These are phyloP conservation scores for Pediacus dermestoides DNA, from an alignment of 2,888 invertebrate genomes.

Conservation along the genomic window DNA sequence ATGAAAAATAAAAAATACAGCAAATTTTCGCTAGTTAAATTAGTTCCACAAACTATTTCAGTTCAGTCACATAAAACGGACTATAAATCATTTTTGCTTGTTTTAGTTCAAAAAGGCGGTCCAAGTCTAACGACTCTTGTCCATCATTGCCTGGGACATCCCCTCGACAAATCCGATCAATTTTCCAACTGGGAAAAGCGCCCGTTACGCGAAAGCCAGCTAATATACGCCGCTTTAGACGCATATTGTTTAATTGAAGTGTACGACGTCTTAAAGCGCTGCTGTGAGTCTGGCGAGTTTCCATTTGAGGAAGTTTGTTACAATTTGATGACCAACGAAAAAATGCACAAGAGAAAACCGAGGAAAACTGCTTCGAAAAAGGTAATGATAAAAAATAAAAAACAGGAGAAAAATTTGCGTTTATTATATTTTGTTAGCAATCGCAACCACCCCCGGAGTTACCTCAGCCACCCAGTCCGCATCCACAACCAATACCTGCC, in stretches of 20 bases:
- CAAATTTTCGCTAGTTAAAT: not conserved
- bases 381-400: conserved; percentile 20
- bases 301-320: conserved; percentile 63
- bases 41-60: not conserved
- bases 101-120: conserved; percentile 51
- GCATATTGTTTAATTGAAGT: conserved; percentile 82
- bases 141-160: conserved; percentile 69
- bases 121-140: conserved; percentile 72
- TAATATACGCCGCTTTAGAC: conserved; percentile 83
- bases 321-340: conserved; percentile 56
- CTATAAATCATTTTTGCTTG: not conserved
- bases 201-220: conserved; percentile 73
- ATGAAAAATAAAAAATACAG: too few relatives aligned
- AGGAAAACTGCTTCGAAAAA: conserved; percentile 47
- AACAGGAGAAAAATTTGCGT: too few relatives aligned
- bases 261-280: conserved; percentile 61
- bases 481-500: conserved; percentile 32
- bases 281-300: conserved; percentile 53
- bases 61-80: not conserved
- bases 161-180: conserved; percentile 83
- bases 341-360: conserved; percentile 45
- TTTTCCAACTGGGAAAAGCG: conserved; percentile 89
- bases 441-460: conserved; percentile 15
- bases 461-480: conserved; percentile 38
- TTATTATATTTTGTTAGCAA: not conserved